Percentiles rank a stretch among this genome's conserved stretches.
Evolutionary conservation across 2,888 invertebrate genomes (phyloP).

Genomic region (Eupsilia transversa): DNA sequence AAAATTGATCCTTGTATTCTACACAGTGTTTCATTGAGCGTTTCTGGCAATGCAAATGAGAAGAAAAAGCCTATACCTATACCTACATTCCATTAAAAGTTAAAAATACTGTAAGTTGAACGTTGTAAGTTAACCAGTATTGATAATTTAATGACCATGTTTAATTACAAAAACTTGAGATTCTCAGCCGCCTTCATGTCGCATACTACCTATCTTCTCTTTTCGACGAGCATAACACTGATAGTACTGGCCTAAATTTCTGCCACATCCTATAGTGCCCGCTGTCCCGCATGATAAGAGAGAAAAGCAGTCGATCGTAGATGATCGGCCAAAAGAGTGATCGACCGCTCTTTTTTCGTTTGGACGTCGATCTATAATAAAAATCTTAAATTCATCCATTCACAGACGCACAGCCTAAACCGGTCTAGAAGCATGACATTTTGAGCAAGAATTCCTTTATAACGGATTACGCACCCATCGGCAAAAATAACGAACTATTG

Average conservation of each 20-base stretch:
- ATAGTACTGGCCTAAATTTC: background rate
- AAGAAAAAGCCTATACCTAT: no score
- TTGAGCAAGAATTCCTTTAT: no score
- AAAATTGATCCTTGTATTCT: slow-evolving; percentile 32
- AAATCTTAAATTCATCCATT: no score
- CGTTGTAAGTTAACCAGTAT: background rate
- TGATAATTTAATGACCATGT: background rate
- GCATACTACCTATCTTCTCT: background rate
- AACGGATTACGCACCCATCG: no score
- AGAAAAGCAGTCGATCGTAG: background rate
- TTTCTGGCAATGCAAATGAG: no score
- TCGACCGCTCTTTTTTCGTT: background rate
- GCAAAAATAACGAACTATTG: no score
- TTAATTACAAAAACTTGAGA: background rate
- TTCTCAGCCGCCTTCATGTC: background rate
- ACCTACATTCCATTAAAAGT: background rate
- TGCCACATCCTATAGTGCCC: background rate
- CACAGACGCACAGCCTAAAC: no score
- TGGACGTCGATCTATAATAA: no score
- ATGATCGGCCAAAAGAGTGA: background rate
- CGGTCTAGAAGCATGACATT: no score
- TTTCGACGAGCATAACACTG: background rate
- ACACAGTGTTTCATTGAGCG: slow-evolving; percentile 22
- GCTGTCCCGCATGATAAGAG: no score
- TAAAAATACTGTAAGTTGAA: background rate